These are phyloP conservation scores for Urocynchramus pylzowi DNA, from an alignment of 2,113 vertebrate genomes.

Conservation along the genomic window DNA sequence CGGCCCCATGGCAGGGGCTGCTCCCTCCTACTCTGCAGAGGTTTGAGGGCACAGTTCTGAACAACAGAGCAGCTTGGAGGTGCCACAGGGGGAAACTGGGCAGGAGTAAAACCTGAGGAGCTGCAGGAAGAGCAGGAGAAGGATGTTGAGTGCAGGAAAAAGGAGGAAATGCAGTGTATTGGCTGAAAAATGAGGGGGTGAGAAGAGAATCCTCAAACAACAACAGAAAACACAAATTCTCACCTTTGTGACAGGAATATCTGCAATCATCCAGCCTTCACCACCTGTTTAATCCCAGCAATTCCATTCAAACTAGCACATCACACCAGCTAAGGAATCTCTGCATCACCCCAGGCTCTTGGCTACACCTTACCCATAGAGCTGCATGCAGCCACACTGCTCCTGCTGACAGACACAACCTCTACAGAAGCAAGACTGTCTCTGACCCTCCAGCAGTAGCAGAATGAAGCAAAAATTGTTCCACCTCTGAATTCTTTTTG, in stretches of 20 bases:
- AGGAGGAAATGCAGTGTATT: neutral
- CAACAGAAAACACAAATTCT: neutral
- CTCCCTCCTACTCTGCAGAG: neutral
- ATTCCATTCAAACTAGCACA: neutral
- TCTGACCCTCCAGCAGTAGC: neutral
- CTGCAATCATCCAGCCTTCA: neutral
- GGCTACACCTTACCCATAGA: neutral
- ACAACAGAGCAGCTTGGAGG: neutral
- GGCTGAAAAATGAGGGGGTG: neutral
- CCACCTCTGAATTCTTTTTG: neutral
- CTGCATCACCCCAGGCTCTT: neutral
- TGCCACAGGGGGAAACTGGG: neutral
- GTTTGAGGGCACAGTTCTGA: neutral
- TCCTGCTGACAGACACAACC: neutral
- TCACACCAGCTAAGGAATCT: neutral
- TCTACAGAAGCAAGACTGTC: neutral
- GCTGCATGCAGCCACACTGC: rapidly evolving
- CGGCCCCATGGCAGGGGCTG: neutral
- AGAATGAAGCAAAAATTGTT: neutral
- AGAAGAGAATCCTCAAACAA: neutral
- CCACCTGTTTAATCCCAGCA: neutral
- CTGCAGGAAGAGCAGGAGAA: neutral
- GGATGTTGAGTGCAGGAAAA: neutral
- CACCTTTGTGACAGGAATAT: neutral
- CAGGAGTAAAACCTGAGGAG: neutral